phyloP scores from a whole-genome alignment of 2,888 invertebrate genomes.

The Latheticus oryzae region DNA sequence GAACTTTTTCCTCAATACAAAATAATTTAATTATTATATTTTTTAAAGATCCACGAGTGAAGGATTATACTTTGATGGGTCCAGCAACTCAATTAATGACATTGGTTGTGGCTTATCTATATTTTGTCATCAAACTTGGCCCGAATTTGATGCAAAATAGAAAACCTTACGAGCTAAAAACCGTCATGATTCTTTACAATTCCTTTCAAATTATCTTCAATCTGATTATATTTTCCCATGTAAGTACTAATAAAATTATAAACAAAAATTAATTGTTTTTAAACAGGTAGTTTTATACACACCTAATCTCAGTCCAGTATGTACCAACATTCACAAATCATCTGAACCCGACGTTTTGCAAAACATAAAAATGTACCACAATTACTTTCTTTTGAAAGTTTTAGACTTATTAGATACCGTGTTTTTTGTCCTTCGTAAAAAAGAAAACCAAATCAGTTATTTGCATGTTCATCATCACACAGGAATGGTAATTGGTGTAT shows the following conservation, averaged over 20 bases:
- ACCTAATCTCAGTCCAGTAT: no score
- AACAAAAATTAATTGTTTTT: no score
- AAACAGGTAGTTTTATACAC: no score
- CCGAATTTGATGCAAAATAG: conserved; percentile 70
- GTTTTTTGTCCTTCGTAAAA: conserved; percentile 83
- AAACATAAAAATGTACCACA: background rate
- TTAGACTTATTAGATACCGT: conserved; percentile 13
- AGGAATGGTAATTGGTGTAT: conserved; percentile 78
- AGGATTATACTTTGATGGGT: conserved; percentile 67
- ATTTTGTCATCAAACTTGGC: conserved; percentile 68
- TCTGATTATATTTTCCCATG: conserved; percentile 3
- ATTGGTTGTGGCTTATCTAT: conserved; percentile 66
- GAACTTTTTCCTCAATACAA: no score
- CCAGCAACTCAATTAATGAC: conserved; percentile 64
- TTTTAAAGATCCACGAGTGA: conserved; percentile 66
- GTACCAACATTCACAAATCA: no score
- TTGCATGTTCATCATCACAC: conserved; percentile 86
- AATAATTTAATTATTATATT: no score
- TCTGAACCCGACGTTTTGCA: background rate
- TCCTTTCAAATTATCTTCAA: conserved; percentile 64
- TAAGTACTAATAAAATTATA: no score
- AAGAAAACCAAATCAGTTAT: conserved; percentile 81
- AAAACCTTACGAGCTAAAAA: conserved; percentile 67
- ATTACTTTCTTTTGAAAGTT: conserved; percentile 5
- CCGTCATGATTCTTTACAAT: conserved; percentile 70